A percentile compares a stretch with the other conserved stretches of the same genome.
These are phyloP conservation scores for Eueremaeus valkanovi DNA, from an alignment of 2,888 invertebrate species.

Conservation along the genomic window DNA sequence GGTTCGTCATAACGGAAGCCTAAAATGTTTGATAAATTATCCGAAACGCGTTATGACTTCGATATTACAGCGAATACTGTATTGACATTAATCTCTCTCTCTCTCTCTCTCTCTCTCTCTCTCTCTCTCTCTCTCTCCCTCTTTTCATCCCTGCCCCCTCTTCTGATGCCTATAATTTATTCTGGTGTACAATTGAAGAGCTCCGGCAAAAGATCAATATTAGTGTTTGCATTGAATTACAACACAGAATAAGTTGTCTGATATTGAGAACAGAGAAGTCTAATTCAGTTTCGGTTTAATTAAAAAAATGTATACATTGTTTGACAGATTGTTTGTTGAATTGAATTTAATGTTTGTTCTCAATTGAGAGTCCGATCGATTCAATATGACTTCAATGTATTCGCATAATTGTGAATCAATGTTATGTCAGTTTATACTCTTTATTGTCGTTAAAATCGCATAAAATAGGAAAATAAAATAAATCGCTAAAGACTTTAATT, in stretches of 20 bases:
- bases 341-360: too few species aligned
- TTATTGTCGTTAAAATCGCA: constrained; percentile 7
- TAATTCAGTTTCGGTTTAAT: neutral
- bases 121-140: neutral
- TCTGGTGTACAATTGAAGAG: constrained; percentile 2
- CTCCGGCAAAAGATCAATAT: constrained; percentile 2
- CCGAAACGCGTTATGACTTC: constrained; percentile 34
- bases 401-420: constrained; percentile 1
- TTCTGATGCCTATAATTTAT: too few species aligned
- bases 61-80: neutral
- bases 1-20: constrained; percentile 35
- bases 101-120: neutral
- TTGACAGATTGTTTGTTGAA: too few species aligned
- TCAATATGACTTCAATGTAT: neutral
- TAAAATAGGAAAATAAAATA: neutral
- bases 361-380: neutral
- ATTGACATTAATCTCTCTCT: neutral
- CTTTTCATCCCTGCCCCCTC: neutral
- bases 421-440: neutral
- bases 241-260: neutral
- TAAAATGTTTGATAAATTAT: constrained; percentile 29
- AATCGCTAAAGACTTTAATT: neutral
- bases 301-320: too few species aligned
- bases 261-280: neutral
- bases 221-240: neutral